Base-by-base conservation (phyloP, 2,888 invertebrate species). In the Strigamia maritima region DNA sequence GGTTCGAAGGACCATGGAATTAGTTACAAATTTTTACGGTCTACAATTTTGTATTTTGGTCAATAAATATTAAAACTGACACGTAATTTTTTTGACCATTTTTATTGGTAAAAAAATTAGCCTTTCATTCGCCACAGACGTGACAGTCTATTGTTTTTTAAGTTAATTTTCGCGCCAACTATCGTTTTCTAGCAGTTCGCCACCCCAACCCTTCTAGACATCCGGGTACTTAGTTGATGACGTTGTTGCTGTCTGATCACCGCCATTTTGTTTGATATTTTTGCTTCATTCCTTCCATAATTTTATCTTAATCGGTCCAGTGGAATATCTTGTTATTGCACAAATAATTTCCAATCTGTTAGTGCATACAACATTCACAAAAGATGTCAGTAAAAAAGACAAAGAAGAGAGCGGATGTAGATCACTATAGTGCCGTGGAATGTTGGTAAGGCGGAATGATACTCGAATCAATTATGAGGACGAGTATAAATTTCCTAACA, bases 221-320 rank as follows among this genome's bases (percentile, higher is more conserved):
- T 77, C 77, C 77, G 77, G 77, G 77, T 26, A 40, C 28, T 49
- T 44, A 14, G 28, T 40, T 35, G 35, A 40, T 49, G 44, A 77
- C 77, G 77, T 77, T 22, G 49, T 49, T 44, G 26, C 28, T 26
- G 77, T 77, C 77, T 77, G 77, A 77, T 77, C 44, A 77, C 77
- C 77, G 77, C 77, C 77, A 77, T 77, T 77, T 77, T 77, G 77
- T 40, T 26, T 38, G 24, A 77, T 40, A 49, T 77, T 77, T n/a
- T 49, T 26, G 70, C 70, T n/a, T 28, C 70, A 70, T 70, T 70
- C 70, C 70, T 24, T 70, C 28, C n/a, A 28, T 70, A 70, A 70
- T 70, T 70, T 70, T 26, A 24, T 14, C 70, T 70, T 26, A 28
- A 28, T 28, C 70, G 26, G 28, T 70, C n/a, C 12, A 24, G 28